Evolutionary conservation across 2,797 vertebrate genomes (phyloP).

Genomic region (Alfaro cultratus): DNA sequence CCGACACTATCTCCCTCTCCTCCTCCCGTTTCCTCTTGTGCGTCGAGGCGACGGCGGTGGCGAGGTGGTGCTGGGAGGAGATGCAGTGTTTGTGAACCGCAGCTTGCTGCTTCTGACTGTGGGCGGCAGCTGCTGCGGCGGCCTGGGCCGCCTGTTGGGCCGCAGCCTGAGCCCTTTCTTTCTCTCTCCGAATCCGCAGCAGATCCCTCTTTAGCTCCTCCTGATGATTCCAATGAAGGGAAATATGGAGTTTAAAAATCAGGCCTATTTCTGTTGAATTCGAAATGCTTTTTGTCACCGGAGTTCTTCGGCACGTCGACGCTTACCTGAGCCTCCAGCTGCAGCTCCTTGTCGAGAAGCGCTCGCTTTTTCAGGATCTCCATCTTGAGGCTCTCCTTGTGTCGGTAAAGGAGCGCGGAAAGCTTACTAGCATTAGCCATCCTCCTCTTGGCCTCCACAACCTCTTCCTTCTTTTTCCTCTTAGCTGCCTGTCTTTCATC

Average conservation of each 20-base stretch:
- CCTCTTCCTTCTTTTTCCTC: constrained; percentile 93
- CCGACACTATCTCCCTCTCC: constrained; percentile 78
- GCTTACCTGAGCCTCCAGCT: constrained; percentile 92
- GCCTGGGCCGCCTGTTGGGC: constrained; percentile 77
- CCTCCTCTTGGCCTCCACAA: constrained; percentile 92
- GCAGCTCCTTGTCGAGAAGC: constrained; percentile 94
- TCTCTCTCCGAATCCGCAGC: constrained; percentile 88
- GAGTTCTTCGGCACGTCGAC: too few species aligned
- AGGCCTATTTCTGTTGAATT: constrained; percentile 6
- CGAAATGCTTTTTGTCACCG: neutral
- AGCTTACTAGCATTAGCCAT: constrained; percentile 92
- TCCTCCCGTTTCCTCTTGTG: constrained; percentile 95
- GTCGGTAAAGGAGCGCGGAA: constrained; percentile 92
- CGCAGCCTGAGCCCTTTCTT: constrained; percentile 85
- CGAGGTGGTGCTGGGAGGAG: constrained; percentile 70
- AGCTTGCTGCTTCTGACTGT: constrained; percentile 56
- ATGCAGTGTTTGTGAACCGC: constrained; percentile 61
- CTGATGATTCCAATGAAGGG: constrained; percentile 63
- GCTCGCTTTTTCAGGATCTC: constrained; percentile 96
- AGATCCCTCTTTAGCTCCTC: constrained; percentile 94
- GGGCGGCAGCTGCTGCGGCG: constrained; percentile 32
- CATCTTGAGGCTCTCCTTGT: constrained; percentile 95
- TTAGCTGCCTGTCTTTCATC: constrained; percentile 94
- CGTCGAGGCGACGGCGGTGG: constrained; percentile 59
- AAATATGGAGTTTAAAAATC: neutral